These are phyloP conservation scores for Pseudomyrmex flavicornis DNA, from an alignment of 1,140 invertebrate species.

Conservation along the genomic window DNA sequence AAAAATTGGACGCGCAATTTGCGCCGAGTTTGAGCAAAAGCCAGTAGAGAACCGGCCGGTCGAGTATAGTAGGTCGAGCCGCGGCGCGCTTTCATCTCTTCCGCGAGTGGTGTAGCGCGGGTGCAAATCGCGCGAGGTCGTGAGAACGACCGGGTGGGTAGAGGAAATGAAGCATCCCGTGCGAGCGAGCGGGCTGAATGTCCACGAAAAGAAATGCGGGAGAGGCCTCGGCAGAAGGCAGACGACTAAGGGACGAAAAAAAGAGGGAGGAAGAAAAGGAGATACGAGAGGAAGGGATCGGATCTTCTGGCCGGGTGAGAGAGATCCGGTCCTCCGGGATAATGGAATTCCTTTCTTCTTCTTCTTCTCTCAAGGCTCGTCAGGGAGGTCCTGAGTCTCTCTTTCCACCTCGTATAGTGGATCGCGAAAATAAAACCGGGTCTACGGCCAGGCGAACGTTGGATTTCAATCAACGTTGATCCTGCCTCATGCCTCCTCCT, in stretches of 20 bases:
- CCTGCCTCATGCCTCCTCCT: slow-evolving; percentile 12
- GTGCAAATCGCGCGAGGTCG: slow-evolving; percentile 64
- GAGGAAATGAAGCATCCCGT: slow-evolving; percentile 75
- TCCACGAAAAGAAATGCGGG: slow-evolving; percentile 45
- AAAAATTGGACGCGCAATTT: slow-evolving; percentile 64
- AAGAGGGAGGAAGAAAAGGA: not conserved
- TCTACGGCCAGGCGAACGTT: slow-evolving; percentile 30
- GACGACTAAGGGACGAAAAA: slow-evolving; percentile 27
- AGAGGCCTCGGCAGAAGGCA: not conserved
- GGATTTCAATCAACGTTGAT: slow-evolving; percentile 60
- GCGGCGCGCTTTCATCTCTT: slow-evolving; percentile 25
- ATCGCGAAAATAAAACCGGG: slow-evolving; percentile 65
- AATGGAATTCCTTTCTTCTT: slow-evolving; percentile 73
- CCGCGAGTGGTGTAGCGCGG: not conserved
- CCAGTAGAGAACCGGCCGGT: not conserved
- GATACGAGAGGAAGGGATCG: slow-evolving; percentile 5
- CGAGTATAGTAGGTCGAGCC: not conserved
- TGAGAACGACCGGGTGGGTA: slow-evolving; percentile 67
- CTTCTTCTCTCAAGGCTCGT: slow-evolving; percentile 58
- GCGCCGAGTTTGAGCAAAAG: slow-evolving; percentile 38
- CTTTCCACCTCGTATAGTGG: not conserved
- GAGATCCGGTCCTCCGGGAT: slow-evolving; percentile 67
- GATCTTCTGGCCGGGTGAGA: slow-evolving; percentile 19
- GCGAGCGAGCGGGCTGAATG: slow-evolving; percentile 35
- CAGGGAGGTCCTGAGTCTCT: slow-evolving; percentile 42